phyloP scores from a whole-genome alignment of 2,888 invertebrate species.

The Hirudinaria manillensis region DNA sequence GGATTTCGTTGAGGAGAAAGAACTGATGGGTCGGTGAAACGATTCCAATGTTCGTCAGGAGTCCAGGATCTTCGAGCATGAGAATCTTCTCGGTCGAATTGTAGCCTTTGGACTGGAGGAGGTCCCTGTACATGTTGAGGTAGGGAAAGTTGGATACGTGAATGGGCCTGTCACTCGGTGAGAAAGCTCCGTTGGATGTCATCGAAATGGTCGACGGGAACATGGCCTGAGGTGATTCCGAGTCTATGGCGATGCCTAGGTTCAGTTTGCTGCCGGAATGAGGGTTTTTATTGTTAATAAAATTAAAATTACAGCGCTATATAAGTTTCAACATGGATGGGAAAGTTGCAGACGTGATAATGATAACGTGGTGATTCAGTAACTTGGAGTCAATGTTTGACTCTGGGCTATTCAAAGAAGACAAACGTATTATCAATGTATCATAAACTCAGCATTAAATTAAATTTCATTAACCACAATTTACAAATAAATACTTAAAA shows the following conservation, averaged over 20 bases:
- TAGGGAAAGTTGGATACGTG: constrained; percentile 13
- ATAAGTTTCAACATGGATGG: no score
- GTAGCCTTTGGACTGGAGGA: constrained; percentile 3
- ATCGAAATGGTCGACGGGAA: not conserved
- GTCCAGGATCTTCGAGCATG: constrained; percentile 8
- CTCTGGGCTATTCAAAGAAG: no score
- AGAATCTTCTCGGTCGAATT: not conserved
- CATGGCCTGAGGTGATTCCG: not conserved
- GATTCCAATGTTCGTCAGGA: constrained; percentile 16
- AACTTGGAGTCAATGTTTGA: no score
- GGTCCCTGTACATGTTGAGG: constrained; percentile 27
- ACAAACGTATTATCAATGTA: no score
- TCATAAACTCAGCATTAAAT: no score
- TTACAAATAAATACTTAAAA: no score
- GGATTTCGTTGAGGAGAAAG: constrained; percentile 27
- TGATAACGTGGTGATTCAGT: no score
- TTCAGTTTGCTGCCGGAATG: not conserved
- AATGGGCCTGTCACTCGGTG: not conserved
- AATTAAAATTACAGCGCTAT: no score
- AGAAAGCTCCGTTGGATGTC: not conserved
- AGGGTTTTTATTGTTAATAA: no score
- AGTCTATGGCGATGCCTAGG: constrained; percentile 6
- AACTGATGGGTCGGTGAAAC: constrained; percentile 27
- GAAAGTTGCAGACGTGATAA: no score
- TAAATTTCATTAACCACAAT: no score